phyloP scores from a whole-genome alignment of 2,113 vertebrate genomes.

The Ancistrus triradiatus region DNA sequence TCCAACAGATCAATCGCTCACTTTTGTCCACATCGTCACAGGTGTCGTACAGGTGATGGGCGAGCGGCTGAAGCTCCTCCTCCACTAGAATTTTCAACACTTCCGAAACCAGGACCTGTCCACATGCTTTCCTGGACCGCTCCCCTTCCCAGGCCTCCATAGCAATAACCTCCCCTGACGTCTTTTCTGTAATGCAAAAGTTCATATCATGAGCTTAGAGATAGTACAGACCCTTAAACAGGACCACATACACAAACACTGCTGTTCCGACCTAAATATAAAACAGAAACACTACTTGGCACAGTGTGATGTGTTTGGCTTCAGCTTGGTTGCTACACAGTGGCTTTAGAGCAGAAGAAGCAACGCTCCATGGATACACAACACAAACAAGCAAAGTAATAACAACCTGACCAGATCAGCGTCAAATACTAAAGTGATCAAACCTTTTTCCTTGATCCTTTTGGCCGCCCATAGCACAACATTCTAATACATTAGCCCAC shows the following conservation, averaged over 20 bases:
- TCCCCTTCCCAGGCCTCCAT: constrained; percentile 69
- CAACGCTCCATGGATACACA: constrained; percentile 28
- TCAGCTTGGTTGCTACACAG: constrained; percentile 27
- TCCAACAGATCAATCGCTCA: constrained; percentile 24
- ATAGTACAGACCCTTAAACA: background rate
- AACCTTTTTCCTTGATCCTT: background rate
- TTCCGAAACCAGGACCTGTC: constrained; percentile 73
- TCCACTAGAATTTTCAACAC: constrained; percentile 81
- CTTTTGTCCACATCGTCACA: constrained; percentile 29
- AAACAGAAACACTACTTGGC: background rate
- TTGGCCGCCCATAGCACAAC: background rate
- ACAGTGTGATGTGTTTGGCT: constrained; percentile 7
- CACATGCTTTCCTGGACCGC: constrained; percentile 79
- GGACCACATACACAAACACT: constrained; percentile 1
- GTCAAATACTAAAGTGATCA: too few relatives aligned
- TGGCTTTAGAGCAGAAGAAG: background rate
- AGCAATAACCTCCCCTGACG: constrained; percentile 76
- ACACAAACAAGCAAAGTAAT: background rate
- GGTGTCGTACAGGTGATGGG: constrained; percentile 69
- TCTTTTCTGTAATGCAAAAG: constrained; percentile 64
- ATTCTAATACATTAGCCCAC: too few relatives aligned
- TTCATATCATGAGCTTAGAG: background rate
- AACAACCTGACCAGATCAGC: too few relatives aligned
- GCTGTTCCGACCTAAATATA: background rate
- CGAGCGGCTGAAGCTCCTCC: constrained; percentile 82